Conservation (phyloP, 2,113 vertebrate genomes). For the Nycticryphes semicollaris region DNA sequence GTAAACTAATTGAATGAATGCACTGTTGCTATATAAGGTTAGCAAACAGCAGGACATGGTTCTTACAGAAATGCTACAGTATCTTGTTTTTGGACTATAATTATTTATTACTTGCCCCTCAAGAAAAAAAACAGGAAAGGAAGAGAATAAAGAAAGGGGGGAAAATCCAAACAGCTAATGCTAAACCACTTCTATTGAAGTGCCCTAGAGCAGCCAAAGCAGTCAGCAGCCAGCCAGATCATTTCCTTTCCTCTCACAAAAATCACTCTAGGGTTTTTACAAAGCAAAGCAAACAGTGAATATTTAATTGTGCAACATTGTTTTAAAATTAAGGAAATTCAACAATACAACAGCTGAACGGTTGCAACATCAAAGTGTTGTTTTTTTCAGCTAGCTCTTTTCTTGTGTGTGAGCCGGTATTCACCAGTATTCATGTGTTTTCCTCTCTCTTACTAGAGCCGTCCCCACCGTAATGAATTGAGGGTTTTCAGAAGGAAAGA, state of each 20-base stretch:
- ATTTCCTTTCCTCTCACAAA: constrained; percentile 18
- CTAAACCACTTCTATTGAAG: background rate
- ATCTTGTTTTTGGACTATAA: background rate
- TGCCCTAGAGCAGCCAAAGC: background rate
- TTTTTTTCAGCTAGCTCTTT: background rate
- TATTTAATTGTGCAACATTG: background rate
- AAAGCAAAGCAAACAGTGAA: constrained; percentile 26
- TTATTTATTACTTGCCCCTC: background rate
- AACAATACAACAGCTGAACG: background rate
- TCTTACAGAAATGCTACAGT: background rate
- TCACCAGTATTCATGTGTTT: background rate
- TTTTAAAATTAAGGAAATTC: background rate
- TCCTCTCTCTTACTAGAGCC: background rate
- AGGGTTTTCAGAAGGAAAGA: background rate
- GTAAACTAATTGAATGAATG: background rate
- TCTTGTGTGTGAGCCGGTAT: background rate
- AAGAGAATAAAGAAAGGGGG: background rate
- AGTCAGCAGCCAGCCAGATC: background rate
- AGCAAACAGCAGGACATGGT: background rate
- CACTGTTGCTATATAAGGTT: background rate
- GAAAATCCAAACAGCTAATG: background rate
- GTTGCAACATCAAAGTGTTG: background rate
- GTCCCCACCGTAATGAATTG: background rate
- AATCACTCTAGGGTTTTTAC: constrained; percentile 7
- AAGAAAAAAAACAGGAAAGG: background rate